A percentile compares a stretch with the other conserved stretches of the same genome.
These are phyloP conservation scores for Pelosia muscerda DNA, from an alignment of 2,888 invertebrate species.

Conservation along the genomic window DNA sequence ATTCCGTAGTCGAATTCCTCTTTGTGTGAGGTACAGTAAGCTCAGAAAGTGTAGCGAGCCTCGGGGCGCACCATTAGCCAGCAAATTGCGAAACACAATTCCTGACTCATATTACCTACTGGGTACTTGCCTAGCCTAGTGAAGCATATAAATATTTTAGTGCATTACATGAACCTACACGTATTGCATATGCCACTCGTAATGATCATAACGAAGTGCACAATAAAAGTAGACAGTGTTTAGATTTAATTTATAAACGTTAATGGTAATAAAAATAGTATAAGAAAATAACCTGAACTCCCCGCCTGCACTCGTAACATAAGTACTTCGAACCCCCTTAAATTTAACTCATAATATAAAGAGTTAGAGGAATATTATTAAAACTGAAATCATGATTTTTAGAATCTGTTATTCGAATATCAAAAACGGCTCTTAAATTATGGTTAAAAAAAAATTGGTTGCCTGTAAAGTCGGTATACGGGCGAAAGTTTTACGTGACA, in stretches of 20 bases:
- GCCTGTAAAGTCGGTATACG: no score
- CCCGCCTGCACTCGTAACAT: no score
- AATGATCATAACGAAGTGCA: background rate
- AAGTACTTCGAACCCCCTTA: no score
- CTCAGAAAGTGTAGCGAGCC: constrained; percentile 41
- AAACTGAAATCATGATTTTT: no score
- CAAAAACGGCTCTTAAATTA: no score
- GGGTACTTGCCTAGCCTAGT: background rate
- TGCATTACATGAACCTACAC: background rate
- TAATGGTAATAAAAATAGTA: background rate
- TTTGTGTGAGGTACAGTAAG: constrained; percentile 51
- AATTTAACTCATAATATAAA: no score
- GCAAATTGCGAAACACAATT: constrained; percentile 57
- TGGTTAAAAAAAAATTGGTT: no score
- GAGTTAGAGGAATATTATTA: no score
- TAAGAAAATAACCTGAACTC: no score
- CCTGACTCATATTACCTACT: constrained; percentile 35
- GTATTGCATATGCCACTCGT: background rate
- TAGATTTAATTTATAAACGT: background rate
- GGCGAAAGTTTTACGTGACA: no score
- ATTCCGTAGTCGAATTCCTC: constrained; percentile 49
- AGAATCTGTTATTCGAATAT: no score
- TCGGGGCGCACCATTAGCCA: constrained; percentile 51
- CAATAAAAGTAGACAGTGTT: background rate
- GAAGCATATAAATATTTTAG: background rate